Evolutionary conservation across 2,113 vertebrate genomes (phyloP), one percentile per base, ranked within the genome.

Genomic region (Zootoca vivipara): DNA sequence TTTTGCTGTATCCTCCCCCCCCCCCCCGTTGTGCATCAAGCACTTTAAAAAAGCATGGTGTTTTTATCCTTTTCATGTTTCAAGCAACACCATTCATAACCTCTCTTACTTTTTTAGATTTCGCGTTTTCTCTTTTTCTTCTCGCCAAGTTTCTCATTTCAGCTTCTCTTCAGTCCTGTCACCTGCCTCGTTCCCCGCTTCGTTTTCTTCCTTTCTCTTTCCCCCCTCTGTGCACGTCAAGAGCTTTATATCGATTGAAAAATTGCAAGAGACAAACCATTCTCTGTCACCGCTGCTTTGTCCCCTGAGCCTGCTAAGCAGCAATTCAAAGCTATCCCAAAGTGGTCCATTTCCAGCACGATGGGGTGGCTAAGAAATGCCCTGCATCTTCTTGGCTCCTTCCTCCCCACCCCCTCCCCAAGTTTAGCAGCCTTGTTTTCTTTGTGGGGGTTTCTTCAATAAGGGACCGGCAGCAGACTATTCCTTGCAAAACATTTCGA

Each of bases 171-270:
- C 30, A 82, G 87, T 78, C 38, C 85, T 80, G 90, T 93, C 94
- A 93, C 95, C 92, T 92, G 91, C 78, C 85, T 64, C 72, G 80
- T 89, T 92, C 83, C 82, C 89, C 91, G 88, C 83, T 95, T 93
- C 88, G 24, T 82, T 30, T 90, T 70, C 92, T 93, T 90, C 77
- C 73, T 83, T 56, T 82, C 46, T 67, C 73, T 30, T 65, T 35
- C 46, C 33, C 72, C 69, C 79, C 24, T 95, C 90, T 92, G 93
- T 90, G 87, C 91, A 85, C 64, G 67, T 94, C 94, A 35, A 46
- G 90, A 89, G 75, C 90, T 93, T 90, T 89, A 82, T 92, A 94
- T 92, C 3, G 88, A 87, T 87, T 88, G 93, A 93, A 85, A 90
- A 85, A 85, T 87, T 94, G 83, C 87, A 91, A 90, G 90, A 95